Base-by-base conservation (phyloP, 2,888 invertebrate genomes). In the Congeria kusceri region DNA sequence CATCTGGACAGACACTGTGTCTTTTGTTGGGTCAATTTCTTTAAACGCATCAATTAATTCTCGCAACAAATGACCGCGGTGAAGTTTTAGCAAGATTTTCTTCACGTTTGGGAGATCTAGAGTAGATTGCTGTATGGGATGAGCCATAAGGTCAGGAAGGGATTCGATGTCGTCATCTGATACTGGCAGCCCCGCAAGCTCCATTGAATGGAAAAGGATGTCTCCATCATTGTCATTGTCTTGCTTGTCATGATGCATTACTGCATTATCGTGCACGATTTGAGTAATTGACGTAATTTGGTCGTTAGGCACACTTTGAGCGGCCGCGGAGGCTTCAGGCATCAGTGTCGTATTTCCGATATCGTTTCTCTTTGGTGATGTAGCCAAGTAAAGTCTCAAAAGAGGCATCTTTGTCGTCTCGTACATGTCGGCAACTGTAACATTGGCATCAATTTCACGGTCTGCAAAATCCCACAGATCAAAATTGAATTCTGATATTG, bases 391-490 rank as follows among this genome's bases (percentile, higher is more conserved):
- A 39, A 74, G 67, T 62, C 74, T 47, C 18, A 74, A 47, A 47
- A 53, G 49, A 28, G 56, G 67, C 53, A 74, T 53, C 28, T 62
- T 67, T 47, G 66, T 66, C 39, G 18, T 29, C 23, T 73, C 73
- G 28, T 74, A 74, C 67, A 74, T 68, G 23, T 68, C 28, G 28
- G 44, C 64, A 13, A 68, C 64, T 15, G 75, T 68, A 25, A 62
- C 66, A 63, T 56, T 39, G 15, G 23, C 62, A 11, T 44, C 23
- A 29, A 75, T 15, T 57, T 23, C n/a, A 1, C 28, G n/a, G 25
- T 75, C 57, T 25, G 53, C n/a, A 46, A 68, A 75, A 62, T 75
- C 75, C 46, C 47, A 68, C 9, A 68, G 46, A 28, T 75, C 64
- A 28, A 63, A 46, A 28, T 68, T 46, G 25, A 68, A 68, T n/a